Base-by-base conservation (phyloP, 2,888 invertebrate species). In the Poecilus cupreus region DNA sequence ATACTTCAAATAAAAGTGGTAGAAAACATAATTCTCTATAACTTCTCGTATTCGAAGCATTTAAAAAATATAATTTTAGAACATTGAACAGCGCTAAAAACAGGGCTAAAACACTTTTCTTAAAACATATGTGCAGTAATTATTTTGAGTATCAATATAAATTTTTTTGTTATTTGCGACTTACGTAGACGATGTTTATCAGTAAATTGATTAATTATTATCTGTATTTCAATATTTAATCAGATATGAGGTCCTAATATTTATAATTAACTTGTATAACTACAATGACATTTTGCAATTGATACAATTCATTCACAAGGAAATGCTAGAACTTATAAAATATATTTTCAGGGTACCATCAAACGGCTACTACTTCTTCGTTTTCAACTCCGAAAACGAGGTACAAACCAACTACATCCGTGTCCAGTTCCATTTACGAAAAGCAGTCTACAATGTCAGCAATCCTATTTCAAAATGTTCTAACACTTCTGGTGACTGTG, bases 351-450 rank as follows among this genome's bases (percentile, higher is more conserved):
- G 94, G 84, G 93, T 95, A 0, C 94, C 95, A 70, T 90, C 91
- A 0, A 94, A 95, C 84, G 95, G 95, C 5, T 95, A 95, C 88
- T 96, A 96, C 86, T 96, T 95, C 89, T 95, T 95, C 89, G 94
- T 96, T 0, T 96, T 95, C 89, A 94, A 94, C 87, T 95, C 95
- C 4, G 95, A 95, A 87, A 95, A 96, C 86, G 95, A 95, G 85
- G 91, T 94, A 0, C 93, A 94, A 86, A 90, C 91, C 5, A 95
- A 95, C 88, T 94, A 92, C 87, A 91, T 95, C 32, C 90, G 93
- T 18, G 93, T 94, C 0, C 91, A 91, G 68, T 94, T 95, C 87
- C 91, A 93, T 75, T 90, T 95, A 0, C 91, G 94, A 86, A 94
- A 94, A 89, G 93, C 93, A 0, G 90, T 93, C 5, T 95, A 95